Evolutionary conservation across 2,797 vertebrate genomes (phyloP).

Genomic region (Notolepis coatsorum): DNA sequence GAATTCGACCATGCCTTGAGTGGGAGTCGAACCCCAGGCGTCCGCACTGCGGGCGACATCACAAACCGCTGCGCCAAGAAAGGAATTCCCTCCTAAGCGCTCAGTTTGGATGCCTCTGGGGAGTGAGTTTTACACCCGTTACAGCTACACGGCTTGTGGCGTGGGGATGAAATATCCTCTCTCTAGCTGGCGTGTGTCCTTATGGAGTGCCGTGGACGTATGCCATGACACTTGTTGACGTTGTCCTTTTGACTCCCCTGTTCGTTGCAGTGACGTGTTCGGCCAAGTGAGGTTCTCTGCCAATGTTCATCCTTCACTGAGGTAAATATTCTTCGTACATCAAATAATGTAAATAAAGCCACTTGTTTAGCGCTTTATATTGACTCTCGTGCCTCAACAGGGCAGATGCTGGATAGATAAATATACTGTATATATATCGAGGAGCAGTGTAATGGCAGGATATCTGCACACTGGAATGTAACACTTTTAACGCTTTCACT

Average conservation of each 20-base stretch:
- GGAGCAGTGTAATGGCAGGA: constrained; percentile 52
- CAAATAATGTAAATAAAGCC: constrained; percentile 40
- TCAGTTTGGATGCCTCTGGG: no score
- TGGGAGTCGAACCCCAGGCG: no score
- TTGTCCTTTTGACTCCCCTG: constrained; percentile 60
- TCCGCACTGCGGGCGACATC: no score
- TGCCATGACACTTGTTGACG: background rate
- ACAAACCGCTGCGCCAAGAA: no score
- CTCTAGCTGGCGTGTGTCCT: background rate
- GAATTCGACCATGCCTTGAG: no score
- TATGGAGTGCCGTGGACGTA: background rate
- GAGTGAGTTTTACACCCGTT: no score
- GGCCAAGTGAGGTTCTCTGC: constrained; percentile 79
- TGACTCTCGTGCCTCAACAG: constrained; percentile 21
- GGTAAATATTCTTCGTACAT: constrained; percentile 76
- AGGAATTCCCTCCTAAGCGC: no score
- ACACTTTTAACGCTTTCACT: no score
- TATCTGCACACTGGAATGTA: no score
- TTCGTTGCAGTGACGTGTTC: constrained; percentile 82
- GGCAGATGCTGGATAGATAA: no score
- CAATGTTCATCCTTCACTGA: constrained; percentile 85
- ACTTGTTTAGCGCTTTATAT: constrained; percentile 18
- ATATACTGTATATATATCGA: constrained; percentile 37
- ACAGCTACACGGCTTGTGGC: no score
- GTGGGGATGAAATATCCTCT: no score